Evolutionary conservation across 2,888 invertebrate species (phyloP).

Genomic region (Boloria selene): DNA sequence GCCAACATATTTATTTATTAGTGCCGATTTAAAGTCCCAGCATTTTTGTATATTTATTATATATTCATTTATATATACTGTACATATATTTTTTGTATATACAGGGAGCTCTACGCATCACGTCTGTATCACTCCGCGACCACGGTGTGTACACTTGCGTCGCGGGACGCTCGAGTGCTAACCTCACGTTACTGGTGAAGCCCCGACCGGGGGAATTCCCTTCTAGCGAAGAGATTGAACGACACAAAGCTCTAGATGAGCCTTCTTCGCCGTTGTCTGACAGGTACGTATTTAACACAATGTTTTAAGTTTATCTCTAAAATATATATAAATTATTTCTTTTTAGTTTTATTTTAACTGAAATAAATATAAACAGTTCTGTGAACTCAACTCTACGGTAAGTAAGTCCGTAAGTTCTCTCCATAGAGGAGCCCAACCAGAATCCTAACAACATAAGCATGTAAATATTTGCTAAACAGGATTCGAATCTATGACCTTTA

Average conservation of each 20-base stretch:
- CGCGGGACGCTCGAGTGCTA: slow-evolving; percentile 91
- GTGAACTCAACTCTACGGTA: too few relatives aligned
- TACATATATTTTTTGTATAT: not conserved
- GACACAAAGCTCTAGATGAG: slow-evolving; percentile 75
- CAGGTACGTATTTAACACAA: slow-evolving; percentile 52
- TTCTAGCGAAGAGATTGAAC: slow-evolving; percentile 89
- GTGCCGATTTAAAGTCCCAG: too few relatives aligned
- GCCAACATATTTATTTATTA: too few relatives aligned
- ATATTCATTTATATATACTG: too few relatives aligned
- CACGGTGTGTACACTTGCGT: slow-evolving; percentile 93
- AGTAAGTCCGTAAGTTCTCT: too few relatives aligned
- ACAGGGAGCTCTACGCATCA: slow-evolving; percentile 91
- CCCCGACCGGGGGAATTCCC: slow-evolving; percentile 90
- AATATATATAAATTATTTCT: too few relatives aligned
- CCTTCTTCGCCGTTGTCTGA: slow-evolving; percentile 74
- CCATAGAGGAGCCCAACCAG: too few relatives aligned
- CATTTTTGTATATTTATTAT: too few relatives aligned
- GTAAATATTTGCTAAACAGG: too few relatives aligned
- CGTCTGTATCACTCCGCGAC: slow-evolving; percentile 90
- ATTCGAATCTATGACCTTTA: too few relatives aligned
- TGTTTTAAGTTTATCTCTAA: not conserved
- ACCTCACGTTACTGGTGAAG: slow-evolving; percentile 90
- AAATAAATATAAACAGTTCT: too few relatives aligned
- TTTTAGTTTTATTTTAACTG: too few relatives aligned
- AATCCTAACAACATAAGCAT: not conserved